Conservation (phyloP, 2,888 invertebrate genomes). For the Diplolepis rosae region DNA sequence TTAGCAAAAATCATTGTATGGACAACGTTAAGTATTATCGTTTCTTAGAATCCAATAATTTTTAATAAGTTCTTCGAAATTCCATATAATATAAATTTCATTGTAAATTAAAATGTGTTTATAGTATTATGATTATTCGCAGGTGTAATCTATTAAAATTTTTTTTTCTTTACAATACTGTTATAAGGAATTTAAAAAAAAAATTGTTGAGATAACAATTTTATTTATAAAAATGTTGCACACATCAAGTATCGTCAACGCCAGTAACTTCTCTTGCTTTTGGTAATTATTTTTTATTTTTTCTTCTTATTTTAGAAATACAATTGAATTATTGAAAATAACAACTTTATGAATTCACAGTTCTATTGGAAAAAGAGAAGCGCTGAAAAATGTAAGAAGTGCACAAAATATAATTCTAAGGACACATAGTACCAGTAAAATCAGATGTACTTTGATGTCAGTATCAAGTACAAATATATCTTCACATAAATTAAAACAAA, state of each 20-base stretch:
- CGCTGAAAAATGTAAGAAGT: neutral
- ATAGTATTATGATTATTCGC: neutral
- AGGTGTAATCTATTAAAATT: neutral
- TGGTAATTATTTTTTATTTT: slow-evolving; percentile 36
- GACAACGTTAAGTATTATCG: too few relatives aligned
- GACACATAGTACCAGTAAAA: neutral
- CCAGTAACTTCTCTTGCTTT: slow-evolving; percentile 31
- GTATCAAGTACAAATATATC: too few relatives aligned
- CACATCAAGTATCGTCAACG: slow-evolving; percentile 33
- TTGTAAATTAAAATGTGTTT: too few relatives aligned
- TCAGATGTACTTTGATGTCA: neutral
- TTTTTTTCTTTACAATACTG: neutral
- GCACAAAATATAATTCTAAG: neutral
- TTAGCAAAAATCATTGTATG: too few relatives aligned
- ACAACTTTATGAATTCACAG: neutral
- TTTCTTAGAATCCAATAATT: too few relatives aligned
- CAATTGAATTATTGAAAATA: neutral
- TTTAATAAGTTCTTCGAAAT: too few relatives aligned
- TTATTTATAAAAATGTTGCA: too few relatives aligned
- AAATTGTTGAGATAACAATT: slow-evolving; percentile 44
- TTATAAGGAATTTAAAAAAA: neutral
- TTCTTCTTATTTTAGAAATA: neutral
- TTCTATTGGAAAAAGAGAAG: slow-evolving; percentile 7
- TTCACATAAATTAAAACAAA: too few relatives aligned
- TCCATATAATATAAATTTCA: too few relatives aligned